Conservation (phyloP, 2,113 vertebrate genomes). For the Sciurus niger region DNA sequence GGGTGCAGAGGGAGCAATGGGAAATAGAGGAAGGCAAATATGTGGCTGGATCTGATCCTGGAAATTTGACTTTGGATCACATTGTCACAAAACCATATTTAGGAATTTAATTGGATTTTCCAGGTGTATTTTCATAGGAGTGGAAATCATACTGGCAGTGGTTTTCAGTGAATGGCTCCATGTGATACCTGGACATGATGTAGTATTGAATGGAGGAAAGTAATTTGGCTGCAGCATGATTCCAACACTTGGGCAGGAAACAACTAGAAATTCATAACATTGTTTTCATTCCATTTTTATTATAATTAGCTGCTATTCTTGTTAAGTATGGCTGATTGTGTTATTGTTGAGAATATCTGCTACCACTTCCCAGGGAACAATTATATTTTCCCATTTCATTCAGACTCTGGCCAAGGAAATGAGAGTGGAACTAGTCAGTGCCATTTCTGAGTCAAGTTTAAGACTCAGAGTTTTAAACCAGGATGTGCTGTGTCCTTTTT, state of each 20-base stretch:
- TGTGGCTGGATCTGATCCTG: neutral
- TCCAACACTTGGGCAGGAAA: constrained; percentile 44
- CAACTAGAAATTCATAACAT: constrained; percentile 51
- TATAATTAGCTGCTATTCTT: constrained; percentile 7
- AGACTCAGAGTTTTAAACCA: neutral
- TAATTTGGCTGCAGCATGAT: neutral
- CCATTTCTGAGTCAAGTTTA: neutral
- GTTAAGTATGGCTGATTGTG: neutral
- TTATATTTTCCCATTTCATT: neutral
- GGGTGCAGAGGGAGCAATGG: neutral
- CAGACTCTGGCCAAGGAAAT: neutral
- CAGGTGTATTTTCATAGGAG: neutral
- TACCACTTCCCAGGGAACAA: neutral
- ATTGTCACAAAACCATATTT: neutral
- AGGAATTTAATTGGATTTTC: neutral
- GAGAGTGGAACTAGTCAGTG: neutral
- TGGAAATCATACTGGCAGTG: neutral
- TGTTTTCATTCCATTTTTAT: neutral
- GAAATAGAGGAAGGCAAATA: neutral
- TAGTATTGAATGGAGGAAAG: neutral
- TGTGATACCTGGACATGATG: neutral
- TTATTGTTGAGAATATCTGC: constrained; percentile 20
- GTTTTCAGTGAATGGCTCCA: neutral
- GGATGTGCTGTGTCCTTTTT: neutral
- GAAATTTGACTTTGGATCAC: neutral